A percentile compares a stretch with the other conserved stretches of the same genome.
Evolutionary conservation across 2,888 invertebrate genomes (phyloP).

Genomic region (Trichogramma evanescens): DNA sequence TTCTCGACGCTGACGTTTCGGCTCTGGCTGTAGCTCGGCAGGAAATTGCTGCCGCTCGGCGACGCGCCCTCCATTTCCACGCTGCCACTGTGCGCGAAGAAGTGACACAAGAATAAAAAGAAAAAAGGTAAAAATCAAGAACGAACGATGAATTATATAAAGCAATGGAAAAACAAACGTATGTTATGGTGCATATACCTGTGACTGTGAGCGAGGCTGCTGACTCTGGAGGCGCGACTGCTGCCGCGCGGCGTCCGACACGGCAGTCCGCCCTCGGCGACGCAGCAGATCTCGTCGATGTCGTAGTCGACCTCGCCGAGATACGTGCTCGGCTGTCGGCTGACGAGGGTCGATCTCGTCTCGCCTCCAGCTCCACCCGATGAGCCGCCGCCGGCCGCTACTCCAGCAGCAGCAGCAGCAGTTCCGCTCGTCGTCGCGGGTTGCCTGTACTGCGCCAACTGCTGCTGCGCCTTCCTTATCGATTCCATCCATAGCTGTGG

Average conservation of each 20-base stretch:
- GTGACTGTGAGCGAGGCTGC: constrained; percentile 68
- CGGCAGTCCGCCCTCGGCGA: constrained; percentile 30
- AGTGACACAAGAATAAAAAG: constrained; percentile 2
- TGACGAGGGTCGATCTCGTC: constrained; percentile 32
- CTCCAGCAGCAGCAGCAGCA: not conserved
- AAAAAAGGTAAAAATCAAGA: not conserved
- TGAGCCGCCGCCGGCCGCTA: constrained; percentile 25
- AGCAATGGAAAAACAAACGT: not conserved
- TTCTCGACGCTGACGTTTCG: constrained; percentile 48
- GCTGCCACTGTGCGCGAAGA: constrained; percentile 34
- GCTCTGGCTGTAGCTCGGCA: constrained; percentile 42
- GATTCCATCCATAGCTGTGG: constrained; percentile 44
- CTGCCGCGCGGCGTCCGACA: constrained; percentile 47
- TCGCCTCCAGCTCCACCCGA: too few species aligned
- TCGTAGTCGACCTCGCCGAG: constrained; percentile 43
- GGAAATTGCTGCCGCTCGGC: constrained; percentile 42
- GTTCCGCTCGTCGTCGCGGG: not conserved
- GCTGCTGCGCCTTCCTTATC: constrained; percentile 42
- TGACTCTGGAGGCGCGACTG: constrained; percentile 59
- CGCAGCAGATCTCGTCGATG: constrained; percentile 32
- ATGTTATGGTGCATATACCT: constrained; percentile 48
- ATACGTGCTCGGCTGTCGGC: constrained; percentile 40
- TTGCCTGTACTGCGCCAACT: constrained; percentile 28
- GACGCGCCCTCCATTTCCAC: constrained; percentile 46
- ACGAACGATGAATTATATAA: not conserved